Evolutionary conservation across 2,888 invertebrate genomes (phyloP), one percentile per base, ranked within the genome.

Genomic region (Gymnosoma rotundatum): DNA sequence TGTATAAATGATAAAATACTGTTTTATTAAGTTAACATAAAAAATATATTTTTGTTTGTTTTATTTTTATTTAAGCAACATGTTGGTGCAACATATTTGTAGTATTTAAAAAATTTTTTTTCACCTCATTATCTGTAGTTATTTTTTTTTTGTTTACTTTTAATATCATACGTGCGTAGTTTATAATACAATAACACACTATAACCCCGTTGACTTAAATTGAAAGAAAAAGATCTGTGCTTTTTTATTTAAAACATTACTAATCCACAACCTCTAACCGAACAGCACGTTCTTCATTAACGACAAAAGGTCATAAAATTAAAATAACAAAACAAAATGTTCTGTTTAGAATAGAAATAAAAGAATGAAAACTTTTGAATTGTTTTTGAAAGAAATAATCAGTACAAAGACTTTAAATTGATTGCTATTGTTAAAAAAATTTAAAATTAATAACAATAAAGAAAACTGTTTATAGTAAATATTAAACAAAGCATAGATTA

Each of bases 251-350:
- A 66, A 38, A 79, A 79, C 56, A 72, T 58, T 50, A 66, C 78
- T 83, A 83, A 83, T 83, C 83, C 78, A 56, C 52, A 83, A 83
- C 72, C 73, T 67, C 73, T 61, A 69, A 38, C 54, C 61, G 63
- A 70, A 60, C 66, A 79, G 48, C 83, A 83, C 83, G 83, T 83
- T 64, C 66, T 79, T 60, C 83, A 79, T 83, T 83, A 74, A 74
- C 54, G 48, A 38, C 21, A 21, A 64, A 75, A 63, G 25, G 56
- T 54, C 52, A 73, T 66, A 58, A 79, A 60, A 60, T 48, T 45
- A 18, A 25, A 38, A 60, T 58, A 60, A 32, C 8, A 36, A 36
- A 64, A 64, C 54, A 56, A 20, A 69, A 69, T 7, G 16, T 56
- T 42, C 16, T 66, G 54, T 48, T 58, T 66, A 38, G n/a, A 78